Evolutionary conservation across 2,797 vertebrate species (phyloP).

Genomic region (Coluber constrictor): DNA sequence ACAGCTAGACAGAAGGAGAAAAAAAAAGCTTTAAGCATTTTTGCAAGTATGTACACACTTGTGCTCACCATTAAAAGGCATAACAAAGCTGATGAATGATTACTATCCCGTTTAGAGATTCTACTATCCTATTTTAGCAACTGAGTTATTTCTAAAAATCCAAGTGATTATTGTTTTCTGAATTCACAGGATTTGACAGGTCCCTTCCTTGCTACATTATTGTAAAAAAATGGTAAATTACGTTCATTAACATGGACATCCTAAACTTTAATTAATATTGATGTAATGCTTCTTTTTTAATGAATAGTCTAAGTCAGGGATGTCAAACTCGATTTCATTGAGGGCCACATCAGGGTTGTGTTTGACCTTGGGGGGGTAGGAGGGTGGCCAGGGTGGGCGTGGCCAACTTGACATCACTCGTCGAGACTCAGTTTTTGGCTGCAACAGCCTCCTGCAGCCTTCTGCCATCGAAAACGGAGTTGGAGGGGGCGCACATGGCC

Average conservation of each 20-base stretch:
- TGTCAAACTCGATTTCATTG: too few species aligned
- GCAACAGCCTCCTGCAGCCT: too few species aligned
- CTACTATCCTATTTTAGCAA: background rate
- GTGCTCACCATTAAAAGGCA: background rate
- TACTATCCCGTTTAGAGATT: background rate
- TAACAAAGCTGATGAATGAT: background rate
- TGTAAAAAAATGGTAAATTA: background rate
- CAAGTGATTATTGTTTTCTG: background rate
- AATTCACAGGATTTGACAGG: background rate
- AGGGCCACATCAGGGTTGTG: too few species aligned
- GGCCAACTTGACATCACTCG: too few species aligned
- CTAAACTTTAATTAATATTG: background rate
- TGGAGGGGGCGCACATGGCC: too few species aligned
- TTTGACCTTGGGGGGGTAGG: too few species aligned
- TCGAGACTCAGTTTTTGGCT: too few species aligned
- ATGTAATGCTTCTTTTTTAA: background rate
- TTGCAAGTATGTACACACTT: constrained; percentile 39
- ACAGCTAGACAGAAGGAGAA: constrained; percentile 77
- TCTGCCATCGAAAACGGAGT: too few species aligned
- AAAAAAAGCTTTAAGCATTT: constrained; percentile 37
- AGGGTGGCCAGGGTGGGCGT: too few species aligned
- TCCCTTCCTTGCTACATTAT: background rate
- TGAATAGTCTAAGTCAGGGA: background rate
- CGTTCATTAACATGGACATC: background rate
- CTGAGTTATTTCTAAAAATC: background rate